Evolutionary conservation across 2,113 vertebrate species (phyloP).

Genomic region (Alectura lathami): DNA sequence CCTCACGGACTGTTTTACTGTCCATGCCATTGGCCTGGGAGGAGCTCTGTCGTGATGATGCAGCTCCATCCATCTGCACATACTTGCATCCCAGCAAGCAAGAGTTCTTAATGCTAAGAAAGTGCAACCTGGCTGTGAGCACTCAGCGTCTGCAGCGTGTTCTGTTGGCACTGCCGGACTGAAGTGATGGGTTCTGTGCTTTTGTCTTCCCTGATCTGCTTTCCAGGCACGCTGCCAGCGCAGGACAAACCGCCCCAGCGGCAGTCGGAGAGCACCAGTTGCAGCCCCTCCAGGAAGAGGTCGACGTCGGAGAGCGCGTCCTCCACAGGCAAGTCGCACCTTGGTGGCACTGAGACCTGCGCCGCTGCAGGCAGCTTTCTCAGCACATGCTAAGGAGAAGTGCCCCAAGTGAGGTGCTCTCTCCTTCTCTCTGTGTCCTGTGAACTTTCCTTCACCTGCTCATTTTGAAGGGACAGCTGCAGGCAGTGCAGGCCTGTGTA

Average conservation of each 20-base stretch:
- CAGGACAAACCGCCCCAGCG: constrained; percentile 78
- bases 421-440: not conserved
- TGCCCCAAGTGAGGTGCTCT: not conserved
- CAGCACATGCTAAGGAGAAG: not conserved
- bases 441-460: not conserved
- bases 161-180: not conserved
- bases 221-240: constrained; percentile 68
- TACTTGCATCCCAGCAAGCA: rapidly evolving
- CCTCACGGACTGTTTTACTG: not conserved
- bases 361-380: not conserved
- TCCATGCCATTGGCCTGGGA: rapidly evolving
- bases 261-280: constrained; percentile 70
- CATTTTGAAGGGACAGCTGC: not conserved
- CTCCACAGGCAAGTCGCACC: constrained; percentile 79
- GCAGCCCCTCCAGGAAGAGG: constrained; percentile 79
- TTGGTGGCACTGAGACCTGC: not conserved
- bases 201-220: constrained; percentile 22
- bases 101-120: not conserved
- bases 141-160: not conserved
- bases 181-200: not conserved
- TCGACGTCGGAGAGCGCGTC: constrained; percentile 77
- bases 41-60: not conserved
- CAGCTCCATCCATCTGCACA: not conserved
- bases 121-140: not conserved
- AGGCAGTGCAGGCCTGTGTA: rapidly evolving